These are phyloP conservation scores for Lepidurus apus DNA, from an alignment of 1,140 invertebrate genomes.

Conservation along the genomic window DNA sequence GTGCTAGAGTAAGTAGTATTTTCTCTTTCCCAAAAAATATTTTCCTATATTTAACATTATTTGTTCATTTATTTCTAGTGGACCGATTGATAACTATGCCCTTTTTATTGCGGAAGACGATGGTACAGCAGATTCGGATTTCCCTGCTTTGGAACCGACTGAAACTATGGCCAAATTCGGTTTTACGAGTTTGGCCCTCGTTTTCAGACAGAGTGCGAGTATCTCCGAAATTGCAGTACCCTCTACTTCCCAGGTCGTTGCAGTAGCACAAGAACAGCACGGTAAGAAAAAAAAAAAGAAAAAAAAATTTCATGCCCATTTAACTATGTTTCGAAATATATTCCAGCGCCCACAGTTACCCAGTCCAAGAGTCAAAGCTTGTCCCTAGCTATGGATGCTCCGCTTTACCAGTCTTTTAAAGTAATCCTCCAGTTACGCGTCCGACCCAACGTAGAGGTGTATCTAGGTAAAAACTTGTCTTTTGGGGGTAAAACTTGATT, in stretches of 20 bases:
- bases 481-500: slow-evolving; percentile 23
- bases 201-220: slow-evolving; percentile 51
- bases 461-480: slow-evolving; percentile 53
- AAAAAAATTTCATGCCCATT: slow-evolving; percentile 29
- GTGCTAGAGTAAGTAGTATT: slow-evolving; percentile 43
- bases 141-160: slow-evolving; percentile 78
- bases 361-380: slow-evolving; percentile 55
- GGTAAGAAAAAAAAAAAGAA: too few species aligned
- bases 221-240: not conserved
- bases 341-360: not conserved
- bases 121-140: slow-evolving; percentile 91
- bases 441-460: slow-evolving; percentile 71
- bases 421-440: slow-evolving; percentile 74
- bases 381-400: slow-evolving; percentile 69
- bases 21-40: not conserved
- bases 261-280: slow-evolving; percentile 41
- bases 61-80: slow-evolving; percentile 42
- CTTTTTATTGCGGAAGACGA: slow-evolving; percentile 93
- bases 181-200: slow-evolving; percentile 79
- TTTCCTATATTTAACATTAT: slow-evolving; percentile 34
- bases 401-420: slow-evolving; percentile 74
- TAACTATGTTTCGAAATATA: not conserved
- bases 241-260: slow-evolving; percentile 36
- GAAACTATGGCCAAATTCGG: slow-evolving; percentile 89
- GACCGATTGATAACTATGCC: slow-evolving; percentile 59